Conservation (phyloP, 2,888 invertebrate species). For the Leptopterna dolabrata region DNA sequence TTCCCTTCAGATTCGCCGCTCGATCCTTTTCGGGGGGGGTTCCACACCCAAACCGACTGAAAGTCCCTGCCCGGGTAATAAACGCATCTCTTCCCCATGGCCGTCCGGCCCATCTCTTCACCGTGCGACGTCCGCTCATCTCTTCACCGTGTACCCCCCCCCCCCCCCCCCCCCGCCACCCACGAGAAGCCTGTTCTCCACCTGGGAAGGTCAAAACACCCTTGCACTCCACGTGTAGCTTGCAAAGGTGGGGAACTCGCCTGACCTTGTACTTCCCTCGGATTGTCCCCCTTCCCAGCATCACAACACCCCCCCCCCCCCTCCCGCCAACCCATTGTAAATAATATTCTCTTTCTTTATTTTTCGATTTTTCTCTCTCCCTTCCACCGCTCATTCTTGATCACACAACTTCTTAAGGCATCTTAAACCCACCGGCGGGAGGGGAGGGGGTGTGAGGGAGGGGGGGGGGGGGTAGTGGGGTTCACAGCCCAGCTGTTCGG, state of each 20-base stretch:
- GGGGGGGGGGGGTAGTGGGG: not conserved
- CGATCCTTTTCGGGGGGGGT: too few relatives aligned
- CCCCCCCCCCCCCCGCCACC: too few relatives aligned
- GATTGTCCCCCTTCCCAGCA: not conserved
- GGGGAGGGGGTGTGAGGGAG: too few relatives aligned
- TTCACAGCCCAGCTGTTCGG: not conserved
- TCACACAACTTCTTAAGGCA: not conserved
- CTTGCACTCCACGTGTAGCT: constrained; percentile 15
- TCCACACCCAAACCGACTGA: too few relatives aligned
- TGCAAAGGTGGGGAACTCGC: not conserved
- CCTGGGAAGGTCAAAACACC: constrained; percentile 7
- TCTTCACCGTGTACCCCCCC: too few relatives aligned
- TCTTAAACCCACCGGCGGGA: not conserved
- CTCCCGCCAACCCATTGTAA: not conserved
- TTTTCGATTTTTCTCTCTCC: not conserved
- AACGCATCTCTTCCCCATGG: too few relatives aligned
- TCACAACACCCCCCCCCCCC: not conserved
- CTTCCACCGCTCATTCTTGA: not conserved
- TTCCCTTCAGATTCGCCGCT: too few relatives aligned
- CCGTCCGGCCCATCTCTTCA: too few relatives aligned
- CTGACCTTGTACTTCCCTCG: not conserved
- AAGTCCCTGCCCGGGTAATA: too few relatives aligned
- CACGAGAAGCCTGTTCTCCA: not conserved
- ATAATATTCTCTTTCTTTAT: not conserved
- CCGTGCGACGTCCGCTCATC: too few relatives aligned